A percentile compares a stretch with the other conserved stretches of the same genome.
Evolutionary conservation across 2,888 invertebrate species (phyloP).

Genomic region (Campaea margaritaria): DNA sequence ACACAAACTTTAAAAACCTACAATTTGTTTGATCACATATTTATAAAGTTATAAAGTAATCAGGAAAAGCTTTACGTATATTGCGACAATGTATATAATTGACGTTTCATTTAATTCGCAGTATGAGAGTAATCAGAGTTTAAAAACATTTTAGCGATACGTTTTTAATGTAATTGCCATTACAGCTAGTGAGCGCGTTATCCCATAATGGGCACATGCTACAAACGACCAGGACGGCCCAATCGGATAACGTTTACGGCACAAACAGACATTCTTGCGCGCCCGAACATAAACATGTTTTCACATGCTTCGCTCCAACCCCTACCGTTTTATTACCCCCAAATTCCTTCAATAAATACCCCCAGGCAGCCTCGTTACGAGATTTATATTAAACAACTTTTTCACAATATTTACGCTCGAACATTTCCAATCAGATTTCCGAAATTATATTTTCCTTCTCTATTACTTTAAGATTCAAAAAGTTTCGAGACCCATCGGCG

Average conservation of each 20-base stretch:
- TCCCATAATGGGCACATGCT: slow-evolving; percentile 22
- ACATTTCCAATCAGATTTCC: slow-evolving; percentile 31
- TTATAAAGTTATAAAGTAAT: too few relatives aligned
- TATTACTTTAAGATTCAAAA: slow-evolving; percentile 26
- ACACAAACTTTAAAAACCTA: too few relatives aligned
- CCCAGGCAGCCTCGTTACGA: slow-evolving; percentile 39
- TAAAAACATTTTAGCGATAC: slow-evolving; percentile 9
- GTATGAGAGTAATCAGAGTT: slow-evolving; percentile 4
- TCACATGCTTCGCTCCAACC: slow-evolving; percentile 32
- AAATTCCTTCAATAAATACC: slow-evolving; percentile 51
- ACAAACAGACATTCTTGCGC: slow-evolving; percentile 20
- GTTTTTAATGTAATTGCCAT: slow-evolving; percentile 22
- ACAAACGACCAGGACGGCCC: slow-evolving; percentile 13
- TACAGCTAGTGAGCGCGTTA: slow-evolving; percentile 16
- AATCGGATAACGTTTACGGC: slow-evolving; percentile 23
- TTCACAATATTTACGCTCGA: slow-evolving; percentile 36
- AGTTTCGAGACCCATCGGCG: slow-evolving; percentile 10
- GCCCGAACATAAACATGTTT: slow-evolving; percentile 42
- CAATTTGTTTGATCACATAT: too few relatives aligned
- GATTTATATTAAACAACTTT: slow-evolving; percentile 43
- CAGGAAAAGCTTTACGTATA: too few relatives aligned
- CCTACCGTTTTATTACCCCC: slow-evolving; percentile 41
- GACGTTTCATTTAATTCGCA: slow-evolving; percentile 3
- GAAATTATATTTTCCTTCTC: slow-evolving; percentile 31
- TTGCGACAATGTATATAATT: not conserved